A percentile compares a stretch with the other conserved stretches of the same genome.
Conservation (phyloP, 1,140 invertebrate genomes). For the Cyclina sinensis region DNA sequence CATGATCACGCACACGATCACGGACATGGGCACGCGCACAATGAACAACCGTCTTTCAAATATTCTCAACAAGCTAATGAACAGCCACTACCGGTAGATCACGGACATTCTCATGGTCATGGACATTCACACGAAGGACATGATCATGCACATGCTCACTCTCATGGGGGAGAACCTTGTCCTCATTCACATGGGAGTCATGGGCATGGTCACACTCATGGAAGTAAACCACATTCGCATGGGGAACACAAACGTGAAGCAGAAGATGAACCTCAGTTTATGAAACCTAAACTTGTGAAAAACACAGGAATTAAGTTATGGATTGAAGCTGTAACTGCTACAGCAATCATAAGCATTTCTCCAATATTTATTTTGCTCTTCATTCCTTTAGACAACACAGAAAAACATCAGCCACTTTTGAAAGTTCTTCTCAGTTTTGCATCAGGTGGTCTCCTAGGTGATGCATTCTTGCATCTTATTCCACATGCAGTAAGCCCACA, state of each 20-base stretch:
- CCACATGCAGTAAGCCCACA: slow-evolving; percentile 94
- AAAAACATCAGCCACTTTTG: slow-evolving; percentile 91
- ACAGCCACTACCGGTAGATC: slow-evolving; percentile 91
- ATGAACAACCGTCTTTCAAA: slow-evolving; percentile 79
- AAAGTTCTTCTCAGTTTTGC: slow-evolving; percentile 97
- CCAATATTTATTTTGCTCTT: slow-evolving; percentile 98
- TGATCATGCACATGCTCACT: slow-evolving; percentile 75
- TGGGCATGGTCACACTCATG: slow-evolving; percentile 81
- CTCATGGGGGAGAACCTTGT: slow-evolving; percentile 76
- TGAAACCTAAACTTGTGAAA: slow-evolving; percentile 46
- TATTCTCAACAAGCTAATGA: slow-evolving; percentile 84
- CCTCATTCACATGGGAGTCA: slow-evolving; percentile 81
- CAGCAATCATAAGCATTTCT: slow-evolving; percentile 96
- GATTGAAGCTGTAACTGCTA: slow-evolving; percentile 89
- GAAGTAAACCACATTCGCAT: slow-evolving; percentile 71
- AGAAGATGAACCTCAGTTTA: slow-evolving; percentile 25
- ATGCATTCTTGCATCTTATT: slow-evolving; percentile 98
- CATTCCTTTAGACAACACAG: slow-evolving; percentile 94
- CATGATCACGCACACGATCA: slow-evolving; percentile 73
- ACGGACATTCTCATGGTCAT: slow-evolving; percentile 69
- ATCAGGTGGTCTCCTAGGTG: slow-evolving; percentile 97
- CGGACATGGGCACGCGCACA: slow-evolving; percentile 71
- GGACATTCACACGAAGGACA: slow-evolving; percentile 60
- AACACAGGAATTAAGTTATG: slow-evolving; percentile 78
- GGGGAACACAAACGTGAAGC: slow-evolving; percentile 77